These are phyloP conservation scores for Chunga burmeisteri DNA, from an alignment of 2,113 vertebrate species.

Conservation along the genomic window DNA sequence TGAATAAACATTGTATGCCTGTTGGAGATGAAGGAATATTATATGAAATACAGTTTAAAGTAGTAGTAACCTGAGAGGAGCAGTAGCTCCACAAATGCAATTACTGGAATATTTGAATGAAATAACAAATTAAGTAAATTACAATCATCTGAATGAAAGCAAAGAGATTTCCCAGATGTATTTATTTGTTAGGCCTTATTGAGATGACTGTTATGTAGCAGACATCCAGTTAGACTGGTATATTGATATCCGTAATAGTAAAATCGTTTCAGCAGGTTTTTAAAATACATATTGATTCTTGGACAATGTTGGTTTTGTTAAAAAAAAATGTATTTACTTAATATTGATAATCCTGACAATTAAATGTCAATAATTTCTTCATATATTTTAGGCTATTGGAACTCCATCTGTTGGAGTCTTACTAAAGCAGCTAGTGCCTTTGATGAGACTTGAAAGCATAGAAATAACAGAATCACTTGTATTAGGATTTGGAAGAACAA, in stretches of 20 bases:
- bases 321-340: neutral
- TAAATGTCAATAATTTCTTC: conserved; percentile 20
- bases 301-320: neutral
- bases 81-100: neutral
- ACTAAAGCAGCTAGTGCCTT: conserved; percentile 93
- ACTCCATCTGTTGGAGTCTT: conserved; percentile 94
- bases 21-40: neutral
- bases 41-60: neutral
- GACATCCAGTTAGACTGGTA: neutral
- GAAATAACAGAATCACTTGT: conserved; percentile 98
- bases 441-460: conserved; percentile 97
- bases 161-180: neutral
- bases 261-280: neutral
- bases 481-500: conserved; percentile 96
- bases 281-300: neutral
- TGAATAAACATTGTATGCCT: neutral
- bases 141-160: neutral
- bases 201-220: neutral
- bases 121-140: neutral
- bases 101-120: conserved; percentile 4
- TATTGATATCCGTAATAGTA: neutral
- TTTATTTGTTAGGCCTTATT: neutral
- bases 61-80: neutral
- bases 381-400: conserved; percentile 87
- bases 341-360: neutral